Percentiles rank a stretch among this genome's conserved stretches.
These are phyloP conservation scores for Andricus grossulariae DNA, from an alignment of 1,140 invertebrate genomes.

Conservation along the genomic window DNA sequence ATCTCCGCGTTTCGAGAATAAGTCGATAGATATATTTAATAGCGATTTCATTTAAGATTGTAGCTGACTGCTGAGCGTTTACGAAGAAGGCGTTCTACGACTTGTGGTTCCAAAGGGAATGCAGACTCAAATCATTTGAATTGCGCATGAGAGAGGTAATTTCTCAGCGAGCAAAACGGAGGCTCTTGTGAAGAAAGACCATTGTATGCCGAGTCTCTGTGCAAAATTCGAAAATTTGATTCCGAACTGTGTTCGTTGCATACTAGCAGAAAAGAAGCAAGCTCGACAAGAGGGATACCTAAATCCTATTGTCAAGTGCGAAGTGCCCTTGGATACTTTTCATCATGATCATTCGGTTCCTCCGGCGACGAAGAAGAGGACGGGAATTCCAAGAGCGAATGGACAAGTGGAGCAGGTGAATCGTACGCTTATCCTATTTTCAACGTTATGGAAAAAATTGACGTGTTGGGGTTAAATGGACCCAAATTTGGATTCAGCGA, in stretches of 20 bases:
- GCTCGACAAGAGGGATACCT: slow-evolving; percentile 8
- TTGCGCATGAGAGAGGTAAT: too few species aligned
- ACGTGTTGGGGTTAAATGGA: too few species aligned
- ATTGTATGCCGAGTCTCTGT: slow-evolving; percentile 10
- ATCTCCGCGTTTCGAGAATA: slow-evolving; percentile 7
- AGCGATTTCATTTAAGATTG: too few species aligned
- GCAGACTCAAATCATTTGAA: too few species aligned
- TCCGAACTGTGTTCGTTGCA: neutral
- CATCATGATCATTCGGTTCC: slow-evolving; percentile 58
- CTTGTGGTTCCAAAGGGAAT: too few species aligned
- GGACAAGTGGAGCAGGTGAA: too few species aligned
- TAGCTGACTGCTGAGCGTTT: slow-evolving; percentile 65
- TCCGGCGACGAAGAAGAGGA: slow-evolving; percentile 60
- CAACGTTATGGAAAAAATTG: too few species aligned
- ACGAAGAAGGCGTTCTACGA: too few species aligned
- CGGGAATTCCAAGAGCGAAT: too few species aligned
- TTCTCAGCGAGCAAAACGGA: slow-evolving; percentile 19
- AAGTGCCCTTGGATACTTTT: slow-evolving; percentile 47
- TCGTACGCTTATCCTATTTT: too few species aligned
- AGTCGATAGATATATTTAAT: slow-evolving; percentile 52
- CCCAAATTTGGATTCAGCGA: too few species aligned
- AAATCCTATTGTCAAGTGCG: slow-evolving; percentile 43
- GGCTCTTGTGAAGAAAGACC: too few species aligned
- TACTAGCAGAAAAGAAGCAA: neutral
- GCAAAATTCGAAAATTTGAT: slow-evolving; percentile 25